A percentile compares a stretch with the other conserved stretches of the same genome.
Evolutionary conservation across 2,888 invertebrate genomes (phyloP).

Genomic region (Allacma fusca): DNA sequence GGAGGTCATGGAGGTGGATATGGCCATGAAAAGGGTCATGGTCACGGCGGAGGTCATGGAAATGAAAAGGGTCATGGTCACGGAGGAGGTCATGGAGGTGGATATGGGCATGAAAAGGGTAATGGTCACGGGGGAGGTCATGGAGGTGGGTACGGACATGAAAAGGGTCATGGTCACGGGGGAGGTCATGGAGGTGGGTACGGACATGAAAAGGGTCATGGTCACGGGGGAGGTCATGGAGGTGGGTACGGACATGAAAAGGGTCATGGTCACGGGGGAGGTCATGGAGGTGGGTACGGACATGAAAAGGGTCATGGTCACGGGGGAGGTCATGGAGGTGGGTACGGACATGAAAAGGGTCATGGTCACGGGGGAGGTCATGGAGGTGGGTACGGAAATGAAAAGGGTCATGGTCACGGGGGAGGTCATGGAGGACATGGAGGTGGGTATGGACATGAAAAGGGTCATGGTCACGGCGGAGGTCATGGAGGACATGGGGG

Average conservation of each 20-base stretch:
- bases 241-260: constrained; percentile 17
- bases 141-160: constrained; percentile 24
- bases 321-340: not conserved
- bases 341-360: not conserved
- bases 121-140: constrained; percentile 3
- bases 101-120: constrained; percentile 8
- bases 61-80: constrained; percentile 5
- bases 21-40: not conserved
- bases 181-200: not conserved
- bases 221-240: constrained; percentile 16
- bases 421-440: constrained; percentile 18
- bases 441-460: not conserved
- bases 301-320: not conserved
- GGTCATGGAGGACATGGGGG: not conserved
- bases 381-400: not conserved
- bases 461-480: not conserved
- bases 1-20: not conserved
- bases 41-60: constrained; percentile 13
- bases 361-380: not conserved
- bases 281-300: constrained; percentile 21
- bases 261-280: constrained; percentile 3
- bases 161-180: not conserved
- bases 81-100: not conserved
- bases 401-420: not conserved
- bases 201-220: not conserved